phyloP scores from a whole-genome alignment of 2,888 invertebrate genomes.

The Drosophila affinis region DNA sequence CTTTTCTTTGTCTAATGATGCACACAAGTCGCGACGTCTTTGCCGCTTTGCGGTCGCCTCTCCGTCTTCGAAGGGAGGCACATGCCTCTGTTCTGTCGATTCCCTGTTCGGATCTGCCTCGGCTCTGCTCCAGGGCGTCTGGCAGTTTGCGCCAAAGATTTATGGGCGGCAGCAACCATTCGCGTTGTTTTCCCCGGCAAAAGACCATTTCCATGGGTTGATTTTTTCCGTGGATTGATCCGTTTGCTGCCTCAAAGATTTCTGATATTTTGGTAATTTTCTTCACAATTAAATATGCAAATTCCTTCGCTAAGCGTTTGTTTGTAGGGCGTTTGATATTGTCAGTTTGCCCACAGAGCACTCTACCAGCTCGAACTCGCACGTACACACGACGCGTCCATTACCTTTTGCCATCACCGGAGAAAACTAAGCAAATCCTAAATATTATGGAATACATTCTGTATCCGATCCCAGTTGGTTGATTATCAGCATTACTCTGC shows the following conservation, averaged over 20 bases:
- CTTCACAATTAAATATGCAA: conserved; percentile 73
- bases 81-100: background rate
- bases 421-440: background rate
- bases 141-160: conserved; percentile 11
- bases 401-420: background rate
- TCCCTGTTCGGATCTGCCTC: background rate
- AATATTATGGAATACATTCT: background rate
- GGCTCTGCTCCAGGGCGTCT: conserved; percentile 2
- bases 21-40: conserved; percentile 29
- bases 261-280: conserved; percentile 59
- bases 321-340: conserved; percentile 39
- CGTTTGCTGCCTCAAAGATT: conserved; percentile 1
- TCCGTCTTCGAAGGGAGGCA: background rate
- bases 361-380: background rate
- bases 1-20: conserved; percentile 29
- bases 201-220: conserved; percentile 13
- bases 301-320: conserved; percentile 55
- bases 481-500: too few species aligned
- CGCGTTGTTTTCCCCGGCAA: conserved; percentile 13
- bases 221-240: conserved; percentile 44
- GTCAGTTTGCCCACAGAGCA: conserved; percentile 4
- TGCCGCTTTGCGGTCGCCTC: conserved; percentile 30
- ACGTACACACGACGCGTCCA: background rate
- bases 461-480: too few species aligned
- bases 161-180: conserved; percentile 4